Conservation (phyloP, 2,797 vertebrate species). For the Gadopsis marmoratus region DNA sequence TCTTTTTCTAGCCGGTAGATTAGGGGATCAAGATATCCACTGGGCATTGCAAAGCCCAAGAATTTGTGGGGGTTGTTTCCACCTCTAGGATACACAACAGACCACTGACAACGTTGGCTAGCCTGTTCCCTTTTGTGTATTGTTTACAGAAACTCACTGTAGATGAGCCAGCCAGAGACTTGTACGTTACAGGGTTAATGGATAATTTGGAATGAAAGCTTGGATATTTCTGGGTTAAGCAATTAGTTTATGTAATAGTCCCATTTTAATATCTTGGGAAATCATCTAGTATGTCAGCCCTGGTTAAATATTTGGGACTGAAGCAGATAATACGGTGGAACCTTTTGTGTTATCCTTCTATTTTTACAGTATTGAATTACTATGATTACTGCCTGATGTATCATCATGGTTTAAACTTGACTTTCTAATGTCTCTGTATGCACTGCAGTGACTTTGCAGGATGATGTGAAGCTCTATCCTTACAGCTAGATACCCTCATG, state of each 20-base stretch:
- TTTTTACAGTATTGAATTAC: slow-evolving; percentile 39
- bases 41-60: slow-evolving; percentile 72
- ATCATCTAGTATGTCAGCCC: slow-evolving; percentile 74
- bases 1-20: slow-evolving; percentile 79
- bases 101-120: slow-evolving; percentile 61
- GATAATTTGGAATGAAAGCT: slow-evolving; percentile 58
- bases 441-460: slow-evolving; percentile 4
- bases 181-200: slow-evolving; percentile 21
- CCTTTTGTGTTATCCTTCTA: slow-evolving; percentile 28
- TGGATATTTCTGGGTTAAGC: slow-evolving; percentile 77
- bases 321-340: slow-evolving; percentile 46
- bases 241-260: slow-evolving; percentile 85
- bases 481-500: slow-evolving; percentile 7
- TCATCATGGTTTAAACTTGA: background rate
- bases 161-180: slow-evolving; percentile 18
- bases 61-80: slow-evolving; percentile 73
- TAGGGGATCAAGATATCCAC: slow-evolving; percentile 75
- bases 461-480: background rate
- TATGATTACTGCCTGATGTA: slow-evolving; percentile 13
- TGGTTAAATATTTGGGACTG: slow-evolving; percentile 78
- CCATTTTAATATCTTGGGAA: slow-evolving; percentile 82
- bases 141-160: slow-evolving; percentile 45
- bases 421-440: background rate
- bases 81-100: slow-evolving; percentile 72
- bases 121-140: slow-evolving; percentile 60